These are phyloP conservation scores for Tyrophagus putrescentiae DNA, from an alignment of 1,140 invertebrate species.

Conservation along the genomic window DNA sequence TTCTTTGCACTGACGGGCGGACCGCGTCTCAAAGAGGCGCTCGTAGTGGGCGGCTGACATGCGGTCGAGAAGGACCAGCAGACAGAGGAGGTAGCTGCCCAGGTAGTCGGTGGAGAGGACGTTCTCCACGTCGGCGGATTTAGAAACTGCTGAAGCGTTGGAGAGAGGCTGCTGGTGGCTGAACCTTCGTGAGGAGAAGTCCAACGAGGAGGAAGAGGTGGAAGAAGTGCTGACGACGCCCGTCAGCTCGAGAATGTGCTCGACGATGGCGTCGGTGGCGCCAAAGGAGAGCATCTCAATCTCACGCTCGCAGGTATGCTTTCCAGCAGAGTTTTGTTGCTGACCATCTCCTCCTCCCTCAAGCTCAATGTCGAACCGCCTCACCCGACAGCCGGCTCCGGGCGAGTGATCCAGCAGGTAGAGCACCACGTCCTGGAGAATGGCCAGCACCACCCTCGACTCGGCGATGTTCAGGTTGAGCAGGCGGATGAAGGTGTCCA, in stretches of 20 bases:
- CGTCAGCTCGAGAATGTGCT: slow-evolving; percentile 21
- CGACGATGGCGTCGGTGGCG: slow-evolving; percentile 18
- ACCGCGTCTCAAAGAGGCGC: slow-evolving; percentile 52
- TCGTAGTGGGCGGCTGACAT: slow-evolving; percentile 73
- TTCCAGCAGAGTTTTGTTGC: too few relatives aligned
- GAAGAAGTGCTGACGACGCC: neutral
- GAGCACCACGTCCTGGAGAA: slow-evolving; percentile 6
- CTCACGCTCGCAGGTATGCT: neutral
- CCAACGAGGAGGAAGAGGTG: neutral
- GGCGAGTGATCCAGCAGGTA: neutral
- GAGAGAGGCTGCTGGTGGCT: too few relatives aligned
- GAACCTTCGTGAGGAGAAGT: neutral
- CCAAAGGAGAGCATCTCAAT: slow-evolving; percentile 20
- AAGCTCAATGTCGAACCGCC: too few relatives aligned
- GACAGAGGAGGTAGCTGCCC: slow-evolving; percentile 65
- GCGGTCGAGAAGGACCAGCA: slow-evolving; percentile 66
- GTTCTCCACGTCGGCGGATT: neutral
- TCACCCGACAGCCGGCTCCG: neutral
- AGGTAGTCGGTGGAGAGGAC: slow-evolving; percentile 31
- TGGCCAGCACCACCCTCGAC: neutral
- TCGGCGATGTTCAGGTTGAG: slow-evolving; percentile 55
- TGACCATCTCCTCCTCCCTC: too few relatives aligned
- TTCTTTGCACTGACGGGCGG: slow-evolving; percentile 57
- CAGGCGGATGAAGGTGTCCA: slow-evolving; percentile 49
- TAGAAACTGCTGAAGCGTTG: too few relatives aligned